Base-by-base conservation (phyloP, 2,113 vertebrate species). In the Myrmecophaga tridactyla region DNA sequence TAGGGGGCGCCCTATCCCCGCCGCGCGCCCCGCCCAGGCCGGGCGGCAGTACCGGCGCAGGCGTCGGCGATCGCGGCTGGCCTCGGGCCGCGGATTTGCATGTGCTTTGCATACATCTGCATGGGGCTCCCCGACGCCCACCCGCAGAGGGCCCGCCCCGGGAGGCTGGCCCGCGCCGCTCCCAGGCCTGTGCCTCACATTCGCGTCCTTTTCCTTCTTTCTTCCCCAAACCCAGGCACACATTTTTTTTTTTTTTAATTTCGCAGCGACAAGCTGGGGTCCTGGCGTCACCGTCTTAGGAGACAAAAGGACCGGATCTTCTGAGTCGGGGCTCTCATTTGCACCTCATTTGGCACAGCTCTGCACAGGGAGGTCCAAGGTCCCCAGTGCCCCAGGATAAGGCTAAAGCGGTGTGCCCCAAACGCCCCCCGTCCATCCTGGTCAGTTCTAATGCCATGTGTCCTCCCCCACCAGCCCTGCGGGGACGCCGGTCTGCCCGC, bases 1-100 rank as follows among this genome's bases (percentile, higher is more conserved):
- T 83, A 97, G 96, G 92, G 95, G 95, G 95, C 95, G 94, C 86
- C 70, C 86, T 67, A 25, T 25, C 60, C 36, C 34, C 48, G 25
- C 15, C 23, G 92, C 92, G 78, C 58, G 27, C 27, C 14, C 18
- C 6, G 70, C 25, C 62, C 39, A 6, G 58, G 67, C 67, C 48
- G 48, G n/a, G 67, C 67, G 7, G 67, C 17, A 17, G 67, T 34
- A 34, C 34, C 12, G 29, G 63, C 63, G 63, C 63, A 13, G 72
- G 48, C 48, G 48, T 48, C 48, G 48, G 48, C 48, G 53, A 62
- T 46, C 18, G 76, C 10, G 17, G 67, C 58, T 7, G 34, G 85
- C 84, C 65, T n/a, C 36, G 2, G n/a, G 72, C 63, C 67, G 6
- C 29, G 4, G 7, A 43, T 76, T 95, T 92, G 86, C 94, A 63